phyloP scores from a whole-genome alignment of 2,113 vertebrate species.

The Hippolais icterina region DNA sequence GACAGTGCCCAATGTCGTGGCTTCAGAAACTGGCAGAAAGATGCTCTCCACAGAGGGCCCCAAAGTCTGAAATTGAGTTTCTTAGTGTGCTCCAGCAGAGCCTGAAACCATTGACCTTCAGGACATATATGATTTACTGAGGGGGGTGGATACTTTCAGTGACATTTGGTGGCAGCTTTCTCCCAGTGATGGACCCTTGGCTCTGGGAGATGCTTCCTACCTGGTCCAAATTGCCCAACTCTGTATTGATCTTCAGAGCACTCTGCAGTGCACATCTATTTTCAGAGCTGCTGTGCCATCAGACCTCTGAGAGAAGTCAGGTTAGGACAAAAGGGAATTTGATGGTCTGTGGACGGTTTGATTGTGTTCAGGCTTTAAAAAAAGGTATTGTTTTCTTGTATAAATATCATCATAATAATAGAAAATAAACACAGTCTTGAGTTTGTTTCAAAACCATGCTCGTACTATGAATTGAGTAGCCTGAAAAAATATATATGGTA shows the following conservation, averaged over 20 bases:
- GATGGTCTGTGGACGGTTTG: not conserved
- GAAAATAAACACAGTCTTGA: not conserved
- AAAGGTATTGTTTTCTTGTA: not conserved
- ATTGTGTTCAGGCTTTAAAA: not conserved
- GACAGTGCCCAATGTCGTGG: not conserved
- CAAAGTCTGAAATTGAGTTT: not conserved
- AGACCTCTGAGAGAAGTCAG: slow-evolving; percentile 6
- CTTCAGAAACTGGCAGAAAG: slow-evolving; percentile 4
- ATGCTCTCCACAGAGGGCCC: not conserved
- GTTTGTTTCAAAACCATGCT: not conserved
- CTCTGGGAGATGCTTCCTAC: slow-evolving; percentile 3
- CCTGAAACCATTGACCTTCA: slow-evolving; percentile 34
- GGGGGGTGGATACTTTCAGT: not conserved
- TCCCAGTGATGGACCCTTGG: not conserved
- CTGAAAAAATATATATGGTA: not conserved
- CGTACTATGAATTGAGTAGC: not conserved
- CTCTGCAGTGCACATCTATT: not conserved
- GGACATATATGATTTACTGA: not conserved
- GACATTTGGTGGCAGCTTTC: not conserved
- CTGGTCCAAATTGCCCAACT: not conserved
- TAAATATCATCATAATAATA: not conserved
- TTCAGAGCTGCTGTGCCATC: not conserved
- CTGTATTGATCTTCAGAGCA: not conserved
- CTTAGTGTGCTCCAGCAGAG: slow-evolving; percentile 17
- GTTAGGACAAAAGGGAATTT: not conserved